Evolutionary conservation across 2,888 invertebrate species (phyloP).

Genomic region (Spilosoma lubricipeda): DNA sequence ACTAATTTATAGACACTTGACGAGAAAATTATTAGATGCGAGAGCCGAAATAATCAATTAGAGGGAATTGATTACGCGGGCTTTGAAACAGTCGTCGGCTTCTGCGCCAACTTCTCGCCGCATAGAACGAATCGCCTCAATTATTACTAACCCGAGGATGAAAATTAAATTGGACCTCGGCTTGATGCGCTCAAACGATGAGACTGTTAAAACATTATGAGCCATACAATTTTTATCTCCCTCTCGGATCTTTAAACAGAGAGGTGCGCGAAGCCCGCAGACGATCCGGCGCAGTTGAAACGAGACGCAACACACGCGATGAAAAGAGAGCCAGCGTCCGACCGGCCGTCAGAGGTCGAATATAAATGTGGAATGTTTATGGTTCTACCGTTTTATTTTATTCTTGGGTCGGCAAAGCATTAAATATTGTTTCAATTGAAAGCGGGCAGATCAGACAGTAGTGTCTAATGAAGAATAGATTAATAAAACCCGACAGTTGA

Average conservation of each 20-base stretch:
- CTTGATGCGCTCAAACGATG: constrained; percentile 58
- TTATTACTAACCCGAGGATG: constrained; percentile 77
- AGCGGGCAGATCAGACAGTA: constrained; percentile 80
- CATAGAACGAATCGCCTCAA: constrained; percentile 83
- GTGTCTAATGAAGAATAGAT: constrained; percentile 82
- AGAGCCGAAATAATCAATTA: constrained; percentile 74
- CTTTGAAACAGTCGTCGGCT: constrained; percentile 62
- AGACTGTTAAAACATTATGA: constrained; percentile 85
- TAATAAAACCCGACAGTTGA: constrained; percentile 76
- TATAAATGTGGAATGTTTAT: constrained; percentile 87
- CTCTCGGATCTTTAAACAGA: constrained; percentile 76
- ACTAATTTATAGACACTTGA: constrained; percentile 48
- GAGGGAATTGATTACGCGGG: constrained; percentile 72
- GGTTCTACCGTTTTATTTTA: constrained; percentile 86
- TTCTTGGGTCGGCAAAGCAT: constrained; percentile 80
- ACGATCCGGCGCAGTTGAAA: constrained; percentile 80
- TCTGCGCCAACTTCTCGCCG: constrained; percentile 64
- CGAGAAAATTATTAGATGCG: constrained; percentile 54
- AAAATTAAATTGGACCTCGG: constrained; percentile 76
- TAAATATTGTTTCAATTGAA: constrained; percentile 86
- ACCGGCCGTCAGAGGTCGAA: constrained; percentile 83
- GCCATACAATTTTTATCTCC: constrained; percentile 83
- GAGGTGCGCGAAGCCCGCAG: constrained; percentile 74
- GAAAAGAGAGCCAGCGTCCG: constrained; percentile 61
- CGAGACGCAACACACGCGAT: constrained; percentile 60